Evolutionary conservation across 35 echinoderm and acorn worm species (phyloP).

Genomic region (Stichopus chloronotus): DNA sequence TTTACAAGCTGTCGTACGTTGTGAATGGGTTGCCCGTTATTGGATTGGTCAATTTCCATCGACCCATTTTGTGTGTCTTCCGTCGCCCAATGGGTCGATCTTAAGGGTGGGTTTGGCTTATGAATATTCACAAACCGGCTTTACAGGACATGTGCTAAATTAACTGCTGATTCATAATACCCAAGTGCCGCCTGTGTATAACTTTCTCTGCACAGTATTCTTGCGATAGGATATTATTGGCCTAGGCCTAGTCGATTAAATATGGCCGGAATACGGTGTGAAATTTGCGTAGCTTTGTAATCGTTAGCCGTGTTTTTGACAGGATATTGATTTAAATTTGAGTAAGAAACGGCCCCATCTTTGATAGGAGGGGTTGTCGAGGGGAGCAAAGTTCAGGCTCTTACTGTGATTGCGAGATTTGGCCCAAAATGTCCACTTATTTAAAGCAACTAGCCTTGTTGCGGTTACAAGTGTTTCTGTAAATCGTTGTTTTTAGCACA

Average conservation of each 20-base stretch:
- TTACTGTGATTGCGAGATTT: no score
- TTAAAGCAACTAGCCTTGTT: no score
- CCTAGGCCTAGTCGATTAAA: neutral
- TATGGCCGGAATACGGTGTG: neutral
- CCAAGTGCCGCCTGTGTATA: neutral
- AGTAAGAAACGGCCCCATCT: neutral
- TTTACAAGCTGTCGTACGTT: neutral
- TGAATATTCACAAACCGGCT: neutral
- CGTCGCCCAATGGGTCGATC: neutral
- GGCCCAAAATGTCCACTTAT: no score
- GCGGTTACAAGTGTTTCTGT: no score
- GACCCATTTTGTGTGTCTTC: constrained; percentile 24
- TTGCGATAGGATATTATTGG: neutral
- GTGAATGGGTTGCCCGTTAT: constrained; percentile 1
- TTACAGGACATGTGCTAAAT: neutral
- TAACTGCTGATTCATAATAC: neutral
- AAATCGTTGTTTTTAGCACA: no score
- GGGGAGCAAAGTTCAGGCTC: no score
- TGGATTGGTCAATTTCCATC: constrained; percentile 18
- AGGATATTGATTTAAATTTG: no score
- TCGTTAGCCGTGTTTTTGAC: no score
- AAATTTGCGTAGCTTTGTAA: no score
- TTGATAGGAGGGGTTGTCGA: neutral
- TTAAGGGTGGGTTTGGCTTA: neutral
- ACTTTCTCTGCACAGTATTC: neutral